Evolutionary conservation across 2,113 vertebrate species (phyloP).

Genomic region (Okapia johnstoni): DNA sequence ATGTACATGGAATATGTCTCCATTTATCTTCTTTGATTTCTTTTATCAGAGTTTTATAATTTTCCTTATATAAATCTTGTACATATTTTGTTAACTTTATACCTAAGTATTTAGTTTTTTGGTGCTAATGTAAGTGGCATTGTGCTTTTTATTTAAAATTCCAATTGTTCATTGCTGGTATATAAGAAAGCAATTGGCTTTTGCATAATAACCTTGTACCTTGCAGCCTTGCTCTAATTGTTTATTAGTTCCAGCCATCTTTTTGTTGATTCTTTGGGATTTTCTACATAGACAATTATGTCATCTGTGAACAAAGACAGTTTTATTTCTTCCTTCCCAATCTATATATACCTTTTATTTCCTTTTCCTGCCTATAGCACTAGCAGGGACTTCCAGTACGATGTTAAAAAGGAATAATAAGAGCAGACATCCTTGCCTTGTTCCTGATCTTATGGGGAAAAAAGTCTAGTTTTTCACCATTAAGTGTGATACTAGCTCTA

Average conservation of each 20-base stretch:
- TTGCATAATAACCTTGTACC: neutral
- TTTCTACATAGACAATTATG: neutral
- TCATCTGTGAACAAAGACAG: neutral
- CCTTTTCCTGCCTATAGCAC: neutral
- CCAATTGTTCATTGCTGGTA: neutral
- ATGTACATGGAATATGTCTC: neutral
- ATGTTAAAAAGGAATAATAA: neutral
- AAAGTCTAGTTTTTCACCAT: neutral
- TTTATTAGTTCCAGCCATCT: neutral
- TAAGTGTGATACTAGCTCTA: neutral
- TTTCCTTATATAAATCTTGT: neutral
- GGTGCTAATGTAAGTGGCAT: neutral
- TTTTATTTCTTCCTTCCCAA: neutral
- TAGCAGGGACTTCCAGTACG: neutral
- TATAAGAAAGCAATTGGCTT: neutral
- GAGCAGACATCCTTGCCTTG: neutral
- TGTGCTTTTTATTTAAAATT: slow-evolving; percentile 5
- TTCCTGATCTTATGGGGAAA: neutral
- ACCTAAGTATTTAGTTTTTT: neutral
- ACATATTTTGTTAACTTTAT: neutral
- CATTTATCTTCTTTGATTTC: slow-evolving; percentile 10
- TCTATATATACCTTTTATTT: neutral
- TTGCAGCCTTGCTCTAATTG: neutral
- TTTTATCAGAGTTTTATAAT: neutral
- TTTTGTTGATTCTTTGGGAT: neutral